Evolutionary conservation across 2,797 vertebrate species (phyloP).

Genomic region (Arctocebus calabarensis): DNA sequence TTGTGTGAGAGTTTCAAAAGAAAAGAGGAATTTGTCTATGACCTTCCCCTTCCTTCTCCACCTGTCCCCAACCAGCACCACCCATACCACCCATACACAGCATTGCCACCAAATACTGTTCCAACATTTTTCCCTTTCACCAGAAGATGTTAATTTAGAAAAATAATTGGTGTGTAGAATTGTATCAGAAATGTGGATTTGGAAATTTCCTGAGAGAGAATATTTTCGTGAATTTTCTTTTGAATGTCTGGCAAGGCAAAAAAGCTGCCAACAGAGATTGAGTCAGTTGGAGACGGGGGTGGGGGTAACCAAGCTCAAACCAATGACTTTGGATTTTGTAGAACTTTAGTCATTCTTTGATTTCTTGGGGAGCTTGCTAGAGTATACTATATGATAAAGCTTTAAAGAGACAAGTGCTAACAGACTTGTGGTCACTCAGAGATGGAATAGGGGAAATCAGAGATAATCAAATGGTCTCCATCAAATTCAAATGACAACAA

Average conservation of each 20-base stretch:
- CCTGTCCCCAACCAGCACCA: neutral
- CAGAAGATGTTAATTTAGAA: neutral
- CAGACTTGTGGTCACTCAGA: neutral
- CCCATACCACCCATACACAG: neutral
- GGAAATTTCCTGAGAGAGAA: constrained; percentile 49
- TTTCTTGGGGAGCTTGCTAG: neutral
- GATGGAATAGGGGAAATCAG: neutral
- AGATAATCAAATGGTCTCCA: neutral
- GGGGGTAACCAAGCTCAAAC: constrained; percentile 13
- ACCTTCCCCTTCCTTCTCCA: neutral
- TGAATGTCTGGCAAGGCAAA: neutral
- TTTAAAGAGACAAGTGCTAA: constrained; percentile 2
- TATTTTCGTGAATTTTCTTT: constrained; percentile 55
- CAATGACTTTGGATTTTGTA: constrained; percentile 51
- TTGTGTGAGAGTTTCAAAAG: constrained; percentile 1
- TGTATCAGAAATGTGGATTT: constrained; percentile 26
- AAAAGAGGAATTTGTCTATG: neutral
- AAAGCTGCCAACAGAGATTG: neutral
- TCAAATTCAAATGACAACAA: neutral
- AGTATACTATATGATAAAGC: neutral
- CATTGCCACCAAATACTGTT: neutral
- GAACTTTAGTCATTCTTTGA: constrained; percentile 26
- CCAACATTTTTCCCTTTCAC: neutral
- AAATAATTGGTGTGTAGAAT: constrained; percentile 22
- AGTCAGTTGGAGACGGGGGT: neutral